Percentiles rank a stretch among this genome's conserved stretches.
Conservation (phyloP, 1,140 invertebrate species). For the Cataglyphis hispanica region DNA sequence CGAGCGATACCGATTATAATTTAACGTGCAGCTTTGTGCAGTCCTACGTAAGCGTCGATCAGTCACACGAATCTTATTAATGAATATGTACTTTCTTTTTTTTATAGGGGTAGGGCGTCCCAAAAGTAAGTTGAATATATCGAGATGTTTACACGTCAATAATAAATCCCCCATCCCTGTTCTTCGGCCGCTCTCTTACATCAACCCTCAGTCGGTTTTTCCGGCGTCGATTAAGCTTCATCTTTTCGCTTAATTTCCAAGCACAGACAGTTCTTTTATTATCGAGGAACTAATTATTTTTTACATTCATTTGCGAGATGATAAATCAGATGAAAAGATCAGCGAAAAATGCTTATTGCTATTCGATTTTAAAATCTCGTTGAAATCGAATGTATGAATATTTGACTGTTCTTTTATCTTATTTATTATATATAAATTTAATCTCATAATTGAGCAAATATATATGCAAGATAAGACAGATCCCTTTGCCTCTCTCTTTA, state of each 20-base stretch:
- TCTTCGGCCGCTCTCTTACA: constrained; percentile 78
- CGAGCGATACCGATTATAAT: constrained; percentile 62
- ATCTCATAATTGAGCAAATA: no score
- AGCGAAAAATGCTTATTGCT: no score
- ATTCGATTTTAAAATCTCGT: no score
- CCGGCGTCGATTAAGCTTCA: constrained; percentile 41
- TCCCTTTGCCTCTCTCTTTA: neutral
- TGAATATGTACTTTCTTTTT: constrained; percentile 84
- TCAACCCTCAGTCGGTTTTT: constrained; percentile 16
- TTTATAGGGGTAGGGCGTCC: constrained; percentile 87
- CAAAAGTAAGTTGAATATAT: constrained; percentile 86
- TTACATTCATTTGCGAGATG: neutral
- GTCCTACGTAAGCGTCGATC: constrained; percentile 53
- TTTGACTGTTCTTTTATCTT: no score
- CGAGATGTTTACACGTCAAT: constrained; percentile 84
- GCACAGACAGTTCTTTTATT: neutral
- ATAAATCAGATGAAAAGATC: no score
- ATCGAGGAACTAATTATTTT: neutral
- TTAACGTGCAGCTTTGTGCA: constrained; percentile 65
- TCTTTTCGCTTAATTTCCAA: neutral
- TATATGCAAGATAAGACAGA: neutral
- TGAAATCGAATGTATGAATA: no score
- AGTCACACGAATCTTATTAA: constrained; percentile 79
- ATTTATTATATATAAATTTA: no score
- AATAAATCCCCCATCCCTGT: constrained; percentile 79